Percentiles rank a stretch among this genome's conserved stretches.
Evolutionary conservation across 2,113 vertebrate genomes (phyloP).

Genomic region (Rhinoderma darwinii): DNA sequence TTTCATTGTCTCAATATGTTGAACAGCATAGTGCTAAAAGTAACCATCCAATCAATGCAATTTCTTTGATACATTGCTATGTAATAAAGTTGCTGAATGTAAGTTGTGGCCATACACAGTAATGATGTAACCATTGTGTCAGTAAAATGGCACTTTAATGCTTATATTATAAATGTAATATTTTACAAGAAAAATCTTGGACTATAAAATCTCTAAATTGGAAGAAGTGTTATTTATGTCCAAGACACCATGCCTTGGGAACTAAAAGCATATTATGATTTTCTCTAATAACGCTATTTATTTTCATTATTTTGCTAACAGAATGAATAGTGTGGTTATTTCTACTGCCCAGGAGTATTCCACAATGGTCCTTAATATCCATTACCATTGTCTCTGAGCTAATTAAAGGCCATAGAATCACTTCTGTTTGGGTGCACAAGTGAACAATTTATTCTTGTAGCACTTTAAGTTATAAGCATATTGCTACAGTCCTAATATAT

Average conservation of each 20-base stretch:
- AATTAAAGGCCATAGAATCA: slow-evolving; percentile 35
- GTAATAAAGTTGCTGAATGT: neutral
- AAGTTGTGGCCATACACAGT: neutral
- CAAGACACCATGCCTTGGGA: slow-evolving; percentile 28
- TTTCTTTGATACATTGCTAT: slow-evolving; percentile 6
- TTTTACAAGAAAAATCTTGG: neutral
- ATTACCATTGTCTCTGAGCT: slow-evolving; percentile 24
- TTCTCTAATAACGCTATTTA: slow-evolving; percentile 46
- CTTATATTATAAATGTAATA: slow-evolving; percentile 9
- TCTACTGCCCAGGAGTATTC: slow-evolving; percentile 39
- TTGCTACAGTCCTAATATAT: slow-evolving; percentile 16
- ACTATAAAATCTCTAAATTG: slow-evolving; percentile 35
- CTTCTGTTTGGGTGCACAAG: neutral
- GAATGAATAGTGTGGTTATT: slow-evolving; percentile 40
- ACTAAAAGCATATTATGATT: slow-evolving; percentile 44
- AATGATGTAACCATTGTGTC: neutral
- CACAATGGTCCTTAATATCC: slow-evolving; percentile 39
- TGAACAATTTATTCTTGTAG: slow-evolving; percentile 40
- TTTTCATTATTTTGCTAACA: slow-evolving; percentile 53
- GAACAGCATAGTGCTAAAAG: neutral
- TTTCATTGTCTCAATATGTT: neutral
- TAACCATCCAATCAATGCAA: neutral
- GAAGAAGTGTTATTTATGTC: slow-evolving; percentile 30
- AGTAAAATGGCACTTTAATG: neutral
- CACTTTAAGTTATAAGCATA: slow-evolving; percentile 28